A percentile compares a stretch with the other conserved stretches of the same genome.
Conservation (phyloP, 2,797 vertebrate genomes). For the Anas bernieri region DNA sequence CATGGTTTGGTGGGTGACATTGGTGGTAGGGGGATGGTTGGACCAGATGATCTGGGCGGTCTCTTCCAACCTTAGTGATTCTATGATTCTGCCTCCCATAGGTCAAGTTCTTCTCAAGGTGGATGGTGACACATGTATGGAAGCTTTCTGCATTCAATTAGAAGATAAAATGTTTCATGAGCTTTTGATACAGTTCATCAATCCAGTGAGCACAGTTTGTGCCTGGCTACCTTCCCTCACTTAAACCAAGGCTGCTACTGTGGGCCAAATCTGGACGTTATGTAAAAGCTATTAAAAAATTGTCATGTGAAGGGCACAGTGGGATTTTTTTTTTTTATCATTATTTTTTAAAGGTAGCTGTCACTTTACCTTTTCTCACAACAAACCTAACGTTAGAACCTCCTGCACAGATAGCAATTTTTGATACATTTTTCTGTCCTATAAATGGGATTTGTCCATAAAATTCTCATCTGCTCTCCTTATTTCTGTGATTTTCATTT, state of each 20-base stretch:
- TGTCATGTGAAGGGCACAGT: not conserved
- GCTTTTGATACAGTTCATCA: conserved; percentile 42
- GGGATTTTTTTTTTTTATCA: not conserved
- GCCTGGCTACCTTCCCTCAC: conserved; percentile 32
- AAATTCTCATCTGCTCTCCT: conserved; percentile 1
- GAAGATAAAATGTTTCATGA: conserved; percentile 29
- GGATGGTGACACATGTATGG: not conserved
- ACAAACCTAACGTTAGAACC: conserved; percentile 14
- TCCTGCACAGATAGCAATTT: conserved; percentile 44
- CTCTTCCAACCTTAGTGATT: no score
- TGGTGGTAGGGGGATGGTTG: no score
- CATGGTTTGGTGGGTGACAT: no score
- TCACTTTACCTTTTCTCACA: not conserved
- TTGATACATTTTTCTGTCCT: not conserved
- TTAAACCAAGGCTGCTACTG: not conserved
- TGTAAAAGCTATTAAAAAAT: not conserved
- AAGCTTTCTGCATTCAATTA: not conserved
- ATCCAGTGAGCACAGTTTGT: not conserved
- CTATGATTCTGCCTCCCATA: not conserved
- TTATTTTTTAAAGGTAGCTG: not conserved
- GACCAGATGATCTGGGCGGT: no score
- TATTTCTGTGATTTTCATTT: not conserved
- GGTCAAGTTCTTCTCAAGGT: conserved; percentile 16
- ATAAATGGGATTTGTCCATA: not conserved
- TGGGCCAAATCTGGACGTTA: conserved; percentile 4